A percentile compares a stretch with the other conserved stretches of the same genome.
Conservation (phyloP, 2,797 vertebrate genomes). For the Atherinosoma microstoma region DNA sequence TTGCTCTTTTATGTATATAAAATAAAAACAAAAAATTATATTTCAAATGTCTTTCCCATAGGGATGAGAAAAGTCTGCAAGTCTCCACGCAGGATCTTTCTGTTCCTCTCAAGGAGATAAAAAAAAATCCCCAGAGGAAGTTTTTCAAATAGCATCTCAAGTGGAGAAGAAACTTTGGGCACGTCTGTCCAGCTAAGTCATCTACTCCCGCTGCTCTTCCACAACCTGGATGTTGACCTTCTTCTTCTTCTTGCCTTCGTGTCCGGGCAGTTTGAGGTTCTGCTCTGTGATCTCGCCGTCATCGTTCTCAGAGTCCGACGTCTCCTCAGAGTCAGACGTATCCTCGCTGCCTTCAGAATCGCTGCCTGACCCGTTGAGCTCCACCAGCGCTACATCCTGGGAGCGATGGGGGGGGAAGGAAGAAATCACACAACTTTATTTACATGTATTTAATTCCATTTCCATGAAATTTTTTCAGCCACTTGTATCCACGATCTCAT, state of each 20-base stretch:
- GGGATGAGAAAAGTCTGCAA: slow-evolving; percentile 5
- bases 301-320: slow-evolving; percentile 66
- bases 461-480: neutral
- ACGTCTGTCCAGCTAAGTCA: neutral
- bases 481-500: too few relatives aligned
- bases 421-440: neutral
- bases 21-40: neutral
- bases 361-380: slow-evolving; percentile 83
- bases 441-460: neutral
- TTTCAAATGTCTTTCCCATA: slow-evolving; percentile 14
- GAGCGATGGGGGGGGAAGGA: slow-evolving; percentile 48
- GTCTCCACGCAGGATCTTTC: slow-evolving; percentile 4
- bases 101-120: neutral
- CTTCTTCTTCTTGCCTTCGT: slow-evolving; percentile 73
- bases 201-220: slow-evolving; percentile 57
- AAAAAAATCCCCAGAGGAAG: neutral
- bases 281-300: slow-evolving; percentile 78
- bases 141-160: neutral
- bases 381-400: slow-evolving; percentile 92
- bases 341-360: slow-evolving; percentile 77
- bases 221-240: slow-evolving; percentile 87
- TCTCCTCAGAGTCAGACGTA: slow-evolving; percentile 41
- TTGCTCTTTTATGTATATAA: neutral
- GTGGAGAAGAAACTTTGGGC: neutral
- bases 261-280: slow-evolving; percentile 87